A percentile compares a stretch with the other conserved stretches of the same genome.
These are phyloP conservation scores for Nasonia vitripennis DNA, from an alignment of 1,140 invertebrate species.

Conservation along the genomic window DNA sequence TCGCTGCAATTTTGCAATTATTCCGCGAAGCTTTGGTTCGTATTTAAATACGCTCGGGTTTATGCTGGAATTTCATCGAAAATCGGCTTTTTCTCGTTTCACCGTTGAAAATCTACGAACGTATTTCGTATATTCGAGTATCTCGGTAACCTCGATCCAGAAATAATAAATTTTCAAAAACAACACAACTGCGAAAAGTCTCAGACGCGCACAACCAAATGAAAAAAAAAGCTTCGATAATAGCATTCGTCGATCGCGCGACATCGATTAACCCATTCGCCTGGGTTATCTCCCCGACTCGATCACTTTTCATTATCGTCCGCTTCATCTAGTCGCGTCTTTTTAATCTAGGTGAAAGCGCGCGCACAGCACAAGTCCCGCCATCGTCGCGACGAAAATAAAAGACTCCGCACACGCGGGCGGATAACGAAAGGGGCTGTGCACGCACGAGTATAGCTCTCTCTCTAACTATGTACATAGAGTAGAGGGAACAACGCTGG, in stretches of 20 bases:
- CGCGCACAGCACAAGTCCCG: neutral
- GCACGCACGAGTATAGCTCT: neutral
- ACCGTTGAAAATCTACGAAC: too few species aligned
- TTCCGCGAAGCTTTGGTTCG: too few species aligned
- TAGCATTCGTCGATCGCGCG: neutral
- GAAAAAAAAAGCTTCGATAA: neutral
- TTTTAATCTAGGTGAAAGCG: slow-evolving; percentile 9
- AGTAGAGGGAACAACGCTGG: neutral
- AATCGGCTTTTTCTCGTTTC: too few species aligned
- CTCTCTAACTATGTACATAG: neutral
- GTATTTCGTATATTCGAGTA: too few species aligned
- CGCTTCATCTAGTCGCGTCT: neutral
- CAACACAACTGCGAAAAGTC: too few species aligned
- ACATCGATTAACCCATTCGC: neutral
- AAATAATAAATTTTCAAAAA: too few species aligned
- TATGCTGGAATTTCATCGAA: too few species aligned
- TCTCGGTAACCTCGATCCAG: too few species aligned
- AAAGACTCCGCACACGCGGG: neutral
- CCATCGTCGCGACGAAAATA: slow-evolving; percentile 8
- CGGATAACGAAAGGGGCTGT: neutral
- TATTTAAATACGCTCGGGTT: too few species aligned
- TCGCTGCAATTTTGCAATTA: too few species aligned
- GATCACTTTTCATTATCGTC: slow-evolving; percentile 2
- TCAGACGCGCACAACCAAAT: neutral
- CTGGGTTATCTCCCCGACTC: neutral